Base-by-base conservation (phyloP, 2,113 vertebrate genomes). In the Calcarius ornatus region DNA sequence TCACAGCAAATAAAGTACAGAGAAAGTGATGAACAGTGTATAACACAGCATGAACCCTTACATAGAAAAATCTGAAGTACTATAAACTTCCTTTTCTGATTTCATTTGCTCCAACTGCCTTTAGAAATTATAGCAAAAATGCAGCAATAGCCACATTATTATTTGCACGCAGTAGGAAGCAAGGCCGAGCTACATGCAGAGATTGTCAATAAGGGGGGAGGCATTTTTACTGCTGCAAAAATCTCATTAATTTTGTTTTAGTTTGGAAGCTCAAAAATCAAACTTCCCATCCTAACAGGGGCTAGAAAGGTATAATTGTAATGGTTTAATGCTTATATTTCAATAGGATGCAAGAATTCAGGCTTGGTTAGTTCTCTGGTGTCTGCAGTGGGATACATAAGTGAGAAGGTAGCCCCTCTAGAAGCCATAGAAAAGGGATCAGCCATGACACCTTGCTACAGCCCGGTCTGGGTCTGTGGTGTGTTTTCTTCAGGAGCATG, bases 51-150 rank as follows among this genome's bases (percentile, higher is more conserved):
- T 60, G 93, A 95, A 84, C 53, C n/a, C n/a, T 4, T 61, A 45
- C 33, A 42, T 14, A 56, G 80, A 76, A 90, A 89, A 95, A 89
- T 61, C 53, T 78, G 72, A 65, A 84, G 57, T 84, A 48, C 65
- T 68, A 40, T 80, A 81, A 94, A 81, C 80, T 95, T 95, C 76
- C 76, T 84, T 53, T 86, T 86, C 93, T 90, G 76, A 92, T 93
- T 92, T 92, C 45, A 81, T 92, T 92, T 60, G 53, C 48, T 94
- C 42, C 65, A 38, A 53, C 31, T 51, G 48, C 84, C 76, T 84
- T 89, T 68, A 91, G 81, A 90, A 95, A 94, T 94, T 79, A 71
- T 27, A 68, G 57, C 43, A 95, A 64, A 92, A 86, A 84, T 38
- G 43, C 92, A 65, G 27, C 16, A 21, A 75, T 88, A 81, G 48